These are phyloP conservation scores for Hippocampus comes DNA, from an alignment of 2,113 vertebrate genomes.

Conservation along the genomic window DNA sequence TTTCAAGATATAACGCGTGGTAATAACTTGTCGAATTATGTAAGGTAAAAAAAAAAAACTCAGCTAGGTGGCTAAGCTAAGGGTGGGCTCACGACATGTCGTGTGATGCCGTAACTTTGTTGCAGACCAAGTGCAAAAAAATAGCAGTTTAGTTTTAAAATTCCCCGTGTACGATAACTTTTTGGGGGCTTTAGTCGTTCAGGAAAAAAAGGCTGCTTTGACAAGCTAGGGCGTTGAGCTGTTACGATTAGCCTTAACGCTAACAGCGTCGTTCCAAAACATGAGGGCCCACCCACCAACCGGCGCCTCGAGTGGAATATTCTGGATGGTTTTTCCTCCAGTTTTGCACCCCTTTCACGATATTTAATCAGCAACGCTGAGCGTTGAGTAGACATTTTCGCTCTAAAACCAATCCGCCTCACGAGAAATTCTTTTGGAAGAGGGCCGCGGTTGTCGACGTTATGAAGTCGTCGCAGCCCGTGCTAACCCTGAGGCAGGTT, in stretches of 20 bases:
- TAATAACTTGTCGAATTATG: not conserved
- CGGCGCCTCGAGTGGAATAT: conserved; percentile 14
- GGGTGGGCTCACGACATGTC: conserved; percentile 16
- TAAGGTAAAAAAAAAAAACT: not conserved
- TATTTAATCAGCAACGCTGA: not conserved
- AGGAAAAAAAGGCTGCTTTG: not conserved
- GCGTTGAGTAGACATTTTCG: not conserved
- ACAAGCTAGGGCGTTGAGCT: not conserved
- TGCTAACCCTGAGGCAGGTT: conserved; percentile 25
- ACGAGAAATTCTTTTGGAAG: too few species aligned
- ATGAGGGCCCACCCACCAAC: conserved; percentile 38
- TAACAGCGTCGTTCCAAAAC: conserved; percentile 45
- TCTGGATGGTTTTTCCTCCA: not conserved
- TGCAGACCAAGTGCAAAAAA: not conserved
- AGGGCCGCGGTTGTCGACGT: not conserved
- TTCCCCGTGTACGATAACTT: not conserved
- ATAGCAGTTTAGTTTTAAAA: conserved; percentile 10
- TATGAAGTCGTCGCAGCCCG: not conserved
- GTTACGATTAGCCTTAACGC: conserved; percentile 20
- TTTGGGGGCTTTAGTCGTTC: not conserved
- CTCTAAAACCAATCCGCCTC: not conserved
- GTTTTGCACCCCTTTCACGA: not conserved
- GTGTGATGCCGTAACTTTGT: conserved; percentile 20
- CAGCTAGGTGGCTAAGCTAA: not conserved
- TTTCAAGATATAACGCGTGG: not conserved